Percentiles rank a stretch among this genome's conserved stretches.
Evolutionary conservation across 2,113 vertebrate genomes (phyloP).

Genomic region (Phasianus colchicus): DNA sequence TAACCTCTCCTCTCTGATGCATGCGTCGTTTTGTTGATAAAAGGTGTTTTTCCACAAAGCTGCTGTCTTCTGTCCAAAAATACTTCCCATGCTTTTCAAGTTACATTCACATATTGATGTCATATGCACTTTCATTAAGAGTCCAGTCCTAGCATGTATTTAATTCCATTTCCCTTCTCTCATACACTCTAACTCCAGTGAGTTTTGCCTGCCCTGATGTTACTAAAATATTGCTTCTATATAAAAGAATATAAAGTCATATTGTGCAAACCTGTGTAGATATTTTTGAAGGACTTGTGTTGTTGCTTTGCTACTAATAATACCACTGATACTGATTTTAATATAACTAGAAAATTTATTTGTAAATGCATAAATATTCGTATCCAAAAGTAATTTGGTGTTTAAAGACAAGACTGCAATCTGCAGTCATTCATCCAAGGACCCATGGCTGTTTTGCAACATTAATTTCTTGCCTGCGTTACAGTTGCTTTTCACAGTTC

Average conservation of each 20-base stretch:
- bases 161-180: background rate
- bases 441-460: background rate
- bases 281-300: background rate
- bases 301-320: background rate
- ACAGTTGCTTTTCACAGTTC: background rate
- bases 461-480: slow-evolving; percentile 20
- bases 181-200: background rate
- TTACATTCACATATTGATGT: background rate
- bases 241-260: background rate
- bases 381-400: background rate
- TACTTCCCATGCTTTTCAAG: background rate
- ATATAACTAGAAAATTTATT: background rate
- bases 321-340: background rate
- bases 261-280: background rate
- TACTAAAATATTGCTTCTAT: background rate
- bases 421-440: background rate
- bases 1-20: background rate
- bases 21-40: background rate
- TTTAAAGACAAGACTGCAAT: background rate
- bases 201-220: background rate
- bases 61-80: background rate
- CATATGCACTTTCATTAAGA: background rate
- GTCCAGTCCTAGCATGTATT: background rate
- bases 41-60: background rate
- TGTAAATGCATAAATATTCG: background rate